These are phyloP conservation scores for Gallinago stenura DNA, from an alignment of 2,797 vertebrate genomes.

Conservation along the genomic window DNA sequence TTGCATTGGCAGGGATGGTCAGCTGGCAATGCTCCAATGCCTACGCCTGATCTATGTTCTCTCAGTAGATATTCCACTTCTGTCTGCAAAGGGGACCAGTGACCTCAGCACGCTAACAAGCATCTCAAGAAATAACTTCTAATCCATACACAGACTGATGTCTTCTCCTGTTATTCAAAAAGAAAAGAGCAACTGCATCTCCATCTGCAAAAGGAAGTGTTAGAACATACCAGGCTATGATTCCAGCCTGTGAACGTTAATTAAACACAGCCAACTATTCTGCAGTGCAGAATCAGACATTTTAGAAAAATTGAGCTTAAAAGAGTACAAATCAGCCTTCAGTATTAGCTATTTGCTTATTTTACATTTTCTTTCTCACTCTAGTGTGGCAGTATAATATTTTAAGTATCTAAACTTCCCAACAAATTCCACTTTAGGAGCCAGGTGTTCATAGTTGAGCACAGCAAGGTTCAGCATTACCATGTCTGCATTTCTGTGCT, in stretches of 20 bases:
- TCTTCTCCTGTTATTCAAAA: background rate
- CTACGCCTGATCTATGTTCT: background rate
- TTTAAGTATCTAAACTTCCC: background rate
- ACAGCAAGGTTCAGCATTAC: background rate
- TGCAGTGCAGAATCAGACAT: background rate
- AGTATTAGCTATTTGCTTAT: background rate
- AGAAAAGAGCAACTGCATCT: conserved; percentile 47
- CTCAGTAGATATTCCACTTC: background rate
- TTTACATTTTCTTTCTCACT: background rate
- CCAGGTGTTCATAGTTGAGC: background rate
- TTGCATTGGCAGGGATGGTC: background rate
- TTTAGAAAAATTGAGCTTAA: background rate
- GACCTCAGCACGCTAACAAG: background rate
- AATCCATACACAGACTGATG: background rate
- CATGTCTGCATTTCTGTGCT: background rate
- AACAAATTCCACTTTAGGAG: background rate
- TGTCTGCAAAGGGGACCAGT: background rate
- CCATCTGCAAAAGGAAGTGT: conserved; percentile 16
- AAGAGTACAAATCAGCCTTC: background rate
- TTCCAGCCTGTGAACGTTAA: background rate
- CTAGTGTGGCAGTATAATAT: background rate
- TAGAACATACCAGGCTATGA: background rate
- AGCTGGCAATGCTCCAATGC: conserved; percentile 13
- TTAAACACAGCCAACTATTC: background rate
- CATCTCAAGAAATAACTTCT: conserved; percentile 20